Evolutionary conservation across 2,113 vertebrate genomes (phyloP), one percentile per base, ranked within the genome.

Genomic region (Ictidomys tridecemlineatus): DNA sequence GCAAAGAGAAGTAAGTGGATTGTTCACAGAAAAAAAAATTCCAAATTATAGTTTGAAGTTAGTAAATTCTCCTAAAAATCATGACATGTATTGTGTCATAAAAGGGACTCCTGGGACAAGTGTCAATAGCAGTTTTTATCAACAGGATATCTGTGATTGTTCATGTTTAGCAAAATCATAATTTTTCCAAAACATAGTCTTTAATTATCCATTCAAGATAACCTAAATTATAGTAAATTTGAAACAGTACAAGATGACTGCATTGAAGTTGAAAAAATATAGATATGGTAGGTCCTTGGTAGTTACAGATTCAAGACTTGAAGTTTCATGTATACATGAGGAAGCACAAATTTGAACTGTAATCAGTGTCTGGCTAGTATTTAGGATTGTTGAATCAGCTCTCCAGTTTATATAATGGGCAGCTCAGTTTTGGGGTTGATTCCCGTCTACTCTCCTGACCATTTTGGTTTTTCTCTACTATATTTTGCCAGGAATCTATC

Each of bases 211-310:
- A 42, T 56, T 58, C 39, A 79, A 92, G 32, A 18, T n/a, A 11
- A 93, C 78, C 34, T 70, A 85, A 96, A 77, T 77, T 91, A 82
- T 20, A 72, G 6, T 42, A 14, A 88, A 67, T 96, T 91, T 94
- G 85, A 48, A 94, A 79, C 9, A 73, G 39, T 45, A 72, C 85
- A 96, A 72, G 8, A 11, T 88, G 45, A 58, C 8, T 84, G 3
- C 18, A 58, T 39, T 0, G 65, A 91, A 89, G 17, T 18, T 70
- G 48, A 74, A 92, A 93, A 78, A 76, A 5, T 65, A 3, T 30
- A 80, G 37, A 48, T n/a, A 42, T 22, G 42, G 30, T 9, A 76
- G 89, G n/a, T 13, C 4, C 24, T 58, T 77, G 83, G 53, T 34
- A 84, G 58, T 69, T n/a, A 17, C 20, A 72, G 24, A 84, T 34